These are phyloP conservation scores for Aulostomus chinensis DNA, from an alignment of 2,797 vertebrate species.

Conservation along the genomic window DNA sequence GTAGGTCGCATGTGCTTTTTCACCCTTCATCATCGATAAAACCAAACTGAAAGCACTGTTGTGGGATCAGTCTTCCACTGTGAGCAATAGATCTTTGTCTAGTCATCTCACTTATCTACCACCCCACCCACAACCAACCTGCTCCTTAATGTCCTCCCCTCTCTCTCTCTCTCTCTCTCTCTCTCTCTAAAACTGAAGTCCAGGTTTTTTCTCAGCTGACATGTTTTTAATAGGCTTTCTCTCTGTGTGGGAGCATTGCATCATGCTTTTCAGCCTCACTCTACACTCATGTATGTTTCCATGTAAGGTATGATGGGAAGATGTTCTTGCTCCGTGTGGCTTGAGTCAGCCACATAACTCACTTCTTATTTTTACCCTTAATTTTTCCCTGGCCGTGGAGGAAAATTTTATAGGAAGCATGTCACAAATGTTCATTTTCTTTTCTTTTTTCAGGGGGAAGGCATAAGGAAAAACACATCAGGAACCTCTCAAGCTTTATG, in stretches of 20 bases:
- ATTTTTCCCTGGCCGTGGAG: constrained; percentile 42
- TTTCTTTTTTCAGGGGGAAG: constrained; percentile 21
- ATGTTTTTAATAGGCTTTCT: constrained; percentile 51
- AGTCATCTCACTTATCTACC: constrained; percentile 58
- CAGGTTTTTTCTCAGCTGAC: constrained; percentile 53
- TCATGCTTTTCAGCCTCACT: constrained; percentile 54
- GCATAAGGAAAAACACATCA: constrained; percentile 61
- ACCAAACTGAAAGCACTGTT: constrained; percentile 28
- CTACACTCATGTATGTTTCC: constrained; percentile 67
- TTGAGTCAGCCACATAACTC: constrained; percentile 70
- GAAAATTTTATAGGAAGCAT: constrained; percentile 48
- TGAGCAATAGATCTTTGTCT: constrained; percentile 59
- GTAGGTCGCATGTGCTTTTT: background rate
- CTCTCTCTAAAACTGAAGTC: constrained; percentile 77
- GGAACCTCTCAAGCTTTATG: constrained; percentile 74
- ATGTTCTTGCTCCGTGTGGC: constrained; percentile 54
- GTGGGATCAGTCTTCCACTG: constrained; percentile 37
- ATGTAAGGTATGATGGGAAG: constrained; percentile 76
- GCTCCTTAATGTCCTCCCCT: constrained; percentile 76
- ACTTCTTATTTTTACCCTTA: constrained; percentile 36
- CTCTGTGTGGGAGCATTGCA: constrained; percentile 58
- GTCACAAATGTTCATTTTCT: constrained; percentile 56
- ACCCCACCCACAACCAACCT: constrained; percentile 45
- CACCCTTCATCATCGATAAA: background rate
- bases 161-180: constrained; percentile 77